Evolutionary conservation across 2,113 vertebrate species (phyloP), one percentile per base, ranked within the genome.

Genomic region (Camarhynchus parvulus): DNA sequence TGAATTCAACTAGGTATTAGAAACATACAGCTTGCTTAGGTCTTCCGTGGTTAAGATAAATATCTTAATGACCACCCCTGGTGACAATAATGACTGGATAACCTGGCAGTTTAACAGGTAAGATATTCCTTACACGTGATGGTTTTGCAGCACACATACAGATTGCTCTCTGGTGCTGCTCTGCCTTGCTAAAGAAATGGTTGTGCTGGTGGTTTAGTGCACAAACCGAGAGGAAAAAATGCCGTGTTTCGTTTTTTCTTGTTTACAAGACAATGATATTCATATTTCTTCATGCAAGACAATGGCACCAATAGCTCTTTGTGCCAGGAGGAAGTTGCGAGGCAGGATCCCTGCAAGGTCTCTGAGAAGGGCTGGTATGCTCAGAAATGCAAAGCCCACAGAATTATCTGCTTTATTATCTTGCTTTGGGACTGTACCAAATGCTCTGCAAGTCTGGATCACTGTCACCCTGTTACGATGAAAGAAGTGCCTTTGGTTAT

Each of bases 381-480:
- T 66, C 74, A 91, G 89, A 92, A 95, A 94, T 39, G 90, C 75
- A 78, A 93, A 94, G 49, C 83, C 46, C 63, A 89, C 25, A 1
- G 41, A 0, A 58, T 75, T 96, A 96, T 97, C 96, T 90, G 61
- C 47, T 46, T 96, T 92, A 96, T 94, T 93, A 95, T 96, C 92
- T 95, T 44, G 66, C 73, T 84, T 90, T 92, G 92, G 92, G 95
- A 92, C 89, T 25, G 73, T 42, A 94, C 90, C 95, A 96, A 97
- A 96, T 62, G 66, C 76, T 87, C 88, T 75, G 90, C 77, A 78
- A 89, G 90, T 49, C 92, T 75, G 83, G 83, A 94, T 95, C 94
- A 92, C 85, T 62, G 92, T 96, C 95, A 96, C 95, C 93, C 94
- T 73, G 86, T 87, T 96, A 90, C 33, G 92, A 92, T 96, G 95